Percentiles rank a stretch among this genome's conserved stretches.
Evolutionary conservation across 2,888 invertebrate genomes (phyloP).

Genomic region (Dicycla oo): DNA sequence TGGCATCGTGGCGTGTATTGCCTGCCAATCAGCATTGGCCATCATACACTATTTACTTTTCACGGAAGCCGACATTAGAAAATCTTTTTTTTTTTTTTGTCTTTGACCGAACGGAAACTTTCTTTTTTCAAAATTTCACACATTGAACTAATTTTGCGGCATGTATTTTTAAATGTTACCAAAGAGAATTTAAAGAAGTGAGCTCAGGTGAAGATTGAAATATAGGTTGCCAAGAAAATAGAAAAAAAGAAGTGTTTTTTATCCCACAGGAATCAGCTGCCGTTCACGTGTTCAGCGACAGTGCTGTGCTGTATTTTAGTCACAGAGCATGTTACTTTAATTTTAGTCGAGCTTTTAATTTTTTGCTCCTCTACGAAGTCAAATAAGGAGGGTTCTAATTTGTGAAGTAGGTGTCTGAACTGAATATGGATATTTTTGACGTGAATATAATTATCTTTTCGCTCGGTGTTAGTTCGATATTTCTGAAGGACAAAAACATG

Average conservation of each 20-base stretch:
- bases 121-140: slow-evolving; percentile 26
- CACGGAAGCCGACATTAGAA: slow-evolving; percentile 11
- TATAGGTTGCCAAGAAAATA: slow-evolving; percentile 42
- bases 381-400: slow-evolving; percentile 4
- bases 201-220: slow-evolving; percentile 27
- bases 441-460: too few relatives aligned
- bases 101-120: slow-evolving; percentile 6
- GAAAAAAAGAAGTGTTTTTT: slow-evolving; percentile 20
- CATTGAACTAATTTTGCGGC: neutral
- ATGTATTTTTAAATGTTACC: slow-evolving; percentile 37
- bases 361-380: slow-evolving; percentile 16
- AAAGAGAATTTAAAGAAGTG: slow-evolving; percentile 15
- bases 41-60: slow-evolving; percentile 33
- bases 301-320: slow-evolving; percentile 26
- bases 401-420: neutral
- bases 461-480: too few relatives aligned
- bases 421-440: neutral
- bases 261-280: slow-evolving; percentile 38
- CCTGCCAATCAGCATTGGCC: slow-evolving; percentile 36
- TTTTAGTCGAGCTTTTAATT: slow-evolving; percentile 19
- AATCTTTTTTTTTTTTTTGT: neutral
- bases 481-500: too few relatives aligned
- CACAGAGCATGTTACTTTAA: too few relatives aligned
- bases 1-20: slow-evolving; percentile 23
- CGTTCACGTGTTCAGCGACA: slow-evolving; percentile 40